These are phyloP conservation scores for Orestias chungarensis DNA, from an alignment of 2,797 vertebrate species.

Conservation along the genomic window DNA sequence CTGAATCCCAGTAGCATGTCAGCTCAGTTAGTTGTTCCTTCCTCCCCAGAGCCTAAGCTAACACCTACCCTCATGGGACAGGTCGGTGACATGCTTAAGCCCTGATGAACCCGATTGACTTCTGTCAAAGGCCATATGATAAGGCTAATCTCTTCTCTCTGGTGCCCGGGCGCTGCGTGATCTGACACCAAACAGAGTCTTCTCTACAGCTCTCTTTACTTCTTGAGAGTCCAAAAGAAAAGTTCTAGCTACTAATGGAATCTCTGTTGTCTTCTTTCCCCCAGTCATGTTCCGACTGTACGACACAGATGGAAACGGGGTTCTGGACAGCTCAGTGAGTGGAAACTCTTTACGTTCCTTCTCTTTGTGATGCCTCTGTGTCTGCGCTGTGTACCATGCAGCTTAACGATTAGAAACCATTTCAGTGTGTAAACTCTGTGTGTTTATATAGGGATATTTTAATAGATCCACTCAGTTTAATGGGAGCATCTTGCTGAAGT, in stretches of 20 bases:
- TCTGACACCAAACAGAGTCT: too few species aligned
- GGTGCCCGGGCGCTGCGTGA: conserved; percentile 8
- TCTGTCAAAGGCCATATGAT: conserved; percentile 26
- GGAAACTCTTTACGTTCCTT: neutral
- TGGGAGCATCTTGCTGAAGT: conserved; percentile 5
- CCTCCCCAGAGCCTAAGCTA: conserved; percentile 16
- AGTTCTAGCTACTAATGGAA: conserved; percentile 27
- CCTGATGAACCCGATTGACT: conserved; percentile 24
- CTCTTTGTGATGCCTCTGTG: neutral
- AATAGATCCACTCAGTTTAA: conserved; percentile 27
- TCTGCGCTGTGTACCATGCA: neutral
- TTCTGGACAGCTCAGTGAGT: conserved; percentile 94
- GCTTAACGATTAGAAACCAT: conserved; percentile 42
- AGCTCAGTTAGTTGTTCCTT: conserved; percentile 26
- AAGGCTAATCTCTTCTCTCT: conserved; percentile 51
- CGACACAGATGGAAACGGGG: conserved; percentile 90
- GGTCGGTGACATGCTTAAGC: conserved; percentile 38
- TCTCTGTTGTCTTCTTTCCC: conserved; percentile 60
- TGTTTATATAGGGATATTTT: conserved; percentile 47
- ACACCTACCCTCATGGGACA: conserved; percentile 23
- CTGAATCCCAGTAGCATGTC: neutral
- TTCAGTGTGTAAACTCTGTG: neutral
- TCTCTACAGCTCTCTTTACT: conserved; percentile 13
- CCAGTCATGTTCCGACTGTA: conserved; percentile 96
- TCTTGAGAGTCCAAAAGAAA: conserved; percentile 16